Conservation (phyloP, 2,888 invertebrate species). For the Cheilosia variabilis region DNA sequence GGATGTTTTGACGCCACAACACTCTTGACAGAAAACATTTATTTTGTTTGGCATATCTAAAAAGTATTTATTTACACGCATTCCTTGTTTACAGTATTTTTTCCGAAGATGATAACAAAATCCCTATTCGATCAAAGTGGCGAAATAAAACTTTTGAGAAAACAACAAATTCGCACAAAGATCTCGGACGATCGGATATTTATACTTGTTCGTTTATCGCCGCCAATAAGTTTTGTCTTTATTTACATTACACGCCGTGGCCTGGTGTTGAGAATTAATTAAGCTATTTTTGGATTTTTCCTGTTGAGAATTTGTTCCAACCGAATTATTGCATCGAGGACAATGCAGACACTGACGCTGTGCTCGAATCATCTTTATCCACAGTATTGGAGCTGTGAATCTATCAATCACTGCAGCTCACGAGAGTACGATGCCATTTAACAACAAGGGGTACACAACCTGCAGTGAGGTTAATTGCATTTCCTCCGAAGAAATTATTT, state of each 20-base stretch:
- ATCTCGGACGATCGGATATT: conserved; percentile 16
- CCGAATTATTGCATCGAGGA: conserved; percentile 30
- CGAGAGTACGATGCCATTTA: conserved; percentile 14
- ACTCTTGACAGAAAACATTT: neutral
- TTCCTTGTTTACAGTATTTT: neutral
- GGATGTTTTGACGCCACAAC: conserved; percentile 10
- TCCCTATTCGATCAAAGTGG: conserved; percentile 3
- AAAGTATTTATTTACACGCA: conserved; percentile 24
- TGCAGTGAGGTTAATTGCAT: conserved; percentile 60
- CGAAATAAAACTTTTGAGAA: conserved; percentile 11
- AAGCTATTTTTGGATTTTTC: neutral
- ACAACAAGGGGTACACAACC: conserved; percentile 45
- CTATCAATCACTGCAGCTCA: conserved; percentile 37
- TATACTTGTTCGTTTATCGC: conserved; percentile 11
- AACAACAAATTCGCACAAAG: conserved; percentile 15
- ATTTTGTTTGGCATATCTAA: neutral
- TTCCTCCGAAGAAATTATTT: conserved; percentile 16
- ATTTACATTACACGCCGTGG: conserved; percentile 7
- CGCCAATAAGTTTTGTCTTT: neutral
- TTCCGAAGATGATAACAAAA: conserved; percentile 6
- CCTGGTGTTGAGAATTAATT: neutral
- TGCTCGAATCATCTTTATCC: conserved; percentile 1
- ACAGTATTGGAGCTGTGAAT: conserved; percentile 11
- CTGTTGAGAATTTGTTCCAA: neutral
- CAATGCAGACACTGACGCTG: conserved; percentile 26